Percentiles rank a stretch among this genome's conserved stretches.
phyloP scores from a whole-genome alignment of 2,888 invertebrate genomes.

The Lasioglossum morio region DNA sequence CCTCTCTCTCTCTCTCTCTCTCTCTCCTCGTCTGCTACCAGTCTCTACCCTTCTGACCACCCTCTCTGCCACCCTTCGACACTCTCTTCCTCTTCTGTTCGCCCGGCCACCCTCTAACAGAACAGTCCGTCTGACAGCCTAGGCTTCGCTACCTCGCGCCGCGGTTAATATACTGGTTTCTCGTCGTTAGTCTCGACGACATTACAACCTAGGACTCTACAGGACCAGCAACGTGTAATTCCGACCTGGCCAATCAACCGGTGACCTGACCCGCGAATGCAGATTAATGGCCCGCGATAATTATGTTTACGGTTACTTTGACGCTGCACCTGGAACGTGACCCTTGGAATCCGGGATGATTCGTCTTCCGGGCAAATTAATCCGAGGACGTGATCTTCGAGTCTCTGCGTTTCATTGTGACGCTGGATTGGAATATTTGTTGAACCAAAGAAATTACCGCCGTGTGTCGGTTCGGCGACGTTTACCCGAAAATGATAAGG shows the following conservation, averaged over 20 bases:
- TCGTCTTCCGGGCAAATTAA: neutral
- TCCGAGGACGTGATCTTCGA: neutral
- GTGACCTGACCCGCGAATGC: slow-evolving; percentile 46
- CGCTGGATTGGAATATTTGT: neutral
- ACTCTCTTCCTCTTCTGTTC: slow-evolving; percentile 35
- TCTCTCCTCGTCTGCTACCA: neutral
- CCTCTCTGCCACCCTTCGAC: neutral
- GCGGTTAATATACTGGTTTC: slow-evolving; percentile 80
- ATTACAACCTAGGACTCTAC: slow-evolving; percentile 68
- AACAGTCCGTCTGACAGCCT: slow-evolving; percentile 68
- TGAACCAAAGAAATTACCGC: too few species aligned
- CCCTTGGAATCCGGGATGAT: neutral
- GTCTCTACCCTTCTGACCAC: slow-evolving; percentile 1
- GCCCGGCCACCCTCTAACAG: slow-evolving; percentile 17
- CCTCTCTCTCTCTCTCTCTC: slow-evolving; percentile 1
- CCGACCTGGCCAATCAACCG: slow-evolving; percentile 54
- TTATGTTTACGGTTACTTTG: slow-evolving; percentile 35
- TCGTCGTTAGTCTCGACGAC: slow-evolving; percentile 79
- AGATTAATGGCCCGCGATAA: slow-evolving; percentile 54
- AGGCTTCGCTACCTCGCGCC: slow-evolving; percentile 60
- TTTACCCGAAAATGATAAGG: too few species aligned
- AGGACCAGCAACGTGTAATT: slow-evolving; percentile 50
- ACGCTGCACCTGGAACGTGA: neutral
- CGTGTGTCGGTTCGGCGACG: too few species aligned
- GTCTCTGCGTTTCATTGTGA: neutral